These are phyloP conservation scores for Scaptodrosophila lebanonensis DNA, from an alignment of 1,140 invertebrate genomes.

Conservation along the genomic window DNA sequence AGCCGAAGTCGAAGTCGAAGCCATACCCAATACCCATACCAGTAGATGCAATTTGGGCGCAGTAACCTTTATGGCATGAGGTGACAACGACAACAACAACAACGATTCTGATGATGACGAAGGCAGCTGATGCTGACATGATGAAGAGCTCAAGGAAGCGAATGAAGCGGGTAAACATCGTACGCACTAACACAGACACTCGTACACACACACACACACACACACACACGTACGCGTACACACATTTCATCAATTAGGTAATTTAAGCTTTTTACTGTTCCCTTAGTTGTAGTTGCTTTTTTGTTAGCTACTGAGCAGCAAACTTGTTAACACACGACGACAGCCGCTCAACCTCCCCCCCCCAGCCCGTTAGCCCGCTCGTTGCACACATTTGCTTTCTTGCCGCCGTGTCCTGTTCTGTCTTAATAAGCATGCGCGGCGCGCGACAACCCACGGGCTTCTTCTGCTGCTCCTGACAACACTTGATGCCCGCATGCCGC, in stretches of 20 bases:
- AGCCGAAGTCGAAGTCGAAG: no score
- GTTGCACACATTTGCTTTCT: background rate
- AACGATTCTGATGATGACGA: background rate
- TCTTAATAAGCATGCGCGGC: constrained; percentile 3
- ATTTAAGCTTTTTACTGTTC: constrained; percentile 50
- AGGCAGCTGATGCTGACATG: constrained; percentile 48
- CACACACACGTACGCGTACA: no score
- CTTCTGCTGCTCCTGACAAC: no score
- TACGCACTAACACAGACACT: no score
- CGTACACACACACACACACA: no score
- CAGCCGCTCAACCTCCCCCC: background rate
- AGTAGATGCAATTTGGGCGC: background rate
- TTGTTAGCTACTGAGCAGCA: no score
- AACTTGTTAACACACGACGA: constrained; percentile 1
- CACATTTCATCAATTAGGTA: constrained; percentile 54
- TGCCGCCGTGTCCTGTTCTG: background rate
- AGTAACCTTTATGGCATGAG: constrained; percentile 59
- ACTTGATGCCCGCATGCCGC: background rate
- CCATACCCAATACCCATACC: no score
- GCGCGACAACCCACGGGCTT: constrained; percentile 1
- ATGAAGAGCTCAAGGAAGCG: constrained; percentile 53
- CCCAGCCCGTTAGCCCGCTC: no score
- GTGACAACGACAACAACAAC: constrained; percentile 48
- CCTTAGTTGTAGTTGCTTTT: background rate
- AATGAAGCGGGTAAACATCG: no score